Base-by-base conservation (phyloP, 2,797 vertebrate species). In the Bucorvus abyssinicus region DNA sequence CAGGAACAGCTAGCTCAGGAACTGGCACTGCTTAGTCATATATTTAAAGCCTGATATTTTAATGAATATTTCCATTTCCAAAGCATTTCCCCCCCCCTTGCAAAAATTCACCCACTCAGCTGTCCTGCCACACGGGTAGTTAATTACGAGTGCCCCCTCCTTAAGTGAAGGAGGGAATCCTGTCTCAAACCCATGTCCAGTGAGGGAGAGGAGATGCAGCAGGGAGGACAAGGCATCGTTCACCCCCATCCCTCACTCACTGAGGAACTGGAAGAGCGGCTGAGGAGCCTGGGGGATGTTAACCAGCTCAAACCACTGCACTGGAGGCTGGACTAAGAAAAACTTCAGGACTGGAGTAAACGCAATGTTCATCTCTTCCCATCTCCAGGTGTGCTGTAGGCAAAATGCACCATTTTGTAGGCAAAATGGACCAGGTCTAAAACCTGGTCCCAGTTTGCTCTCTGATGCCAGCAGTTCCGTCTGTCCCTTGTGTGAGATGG, bases 331-430 rank as follows among this genome's bases (percentile, higher is more conserved):
- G 9, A 47, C 50, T 24, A n/a, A 55, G 74, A 82, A 84, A 65
- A 5, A 10, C 19, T 60, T 32, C 56, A 34, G 65, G 30, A 34
- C 52, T 32, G 53, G 15, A 80, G 53, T 34, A 80, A 81, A 84
- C 0, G 0, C 32, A n/a, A 9, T 3, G 1, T 32, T 76, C 23
- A 9, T 50, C 16, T 77, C 71, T 16, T 56, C 73, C 78, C 42
- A 26, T 47, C 65, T 52, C 36, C 42, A 40, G 32, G 44, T 0
- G 0, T 34, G 3, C 44, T 63, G 26, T 6, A 69, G 27, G 76
- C 29, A 68, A 60, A 88, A 60, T 0, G 4, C 21, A 40, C 26
- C 10, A 24, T n/a, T n/a, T n/a, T 63, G 26, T 6, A 69, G 27
- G 76, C 29, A 68, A 60, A 88, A 60, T 0, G 4, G 23, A 40